Base-by-base conservation (phyloP, 2,888 invertebrate species). In the Iselma pallidipennis region DNA sequence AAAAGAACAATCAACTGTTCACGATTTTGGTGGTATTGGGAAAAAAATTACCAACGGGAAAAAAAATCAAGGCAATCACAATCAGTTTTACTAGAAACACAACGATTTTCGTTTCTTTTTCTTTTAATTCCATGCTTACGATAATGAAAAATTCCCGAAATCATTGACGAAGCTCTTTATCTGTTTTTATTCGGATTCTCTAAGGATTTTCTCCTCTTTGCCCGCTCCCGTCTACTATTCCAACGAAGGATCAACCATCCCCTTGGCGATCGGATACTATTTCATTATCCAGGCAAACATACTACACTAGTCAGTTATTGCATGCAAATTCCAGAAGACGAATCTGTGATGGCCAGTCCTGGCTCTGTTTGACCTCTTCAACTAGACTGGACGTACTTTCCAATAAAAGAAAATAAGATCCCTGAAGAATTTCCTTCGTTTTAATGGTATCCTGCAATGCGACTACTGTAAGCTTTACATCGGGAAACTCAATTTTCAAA, bases 321-420 rank as follows among this genome's bases (percentile, higher is more conserved):
- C 77, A 78, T 79, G 78, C 76, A 78, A 78, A 79, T 80, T 79
- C 77, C 76, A 65, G 68, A 66, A 71, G 71, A 68, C 71, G 69
- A 71, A 63, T 57, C 65, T 16, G 63, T 62, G 61, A 61, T 61
- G 63, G 64, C 59, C 63, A 62, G 58, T 62, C 61, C 50, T 45
- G 58, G 54, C 51, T 55, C 58, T 19, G 61, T 57, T 59, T 31
- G 31, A 50, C 50, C 23, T 26, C 54, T 61, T 42, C 42, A 28
- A 51, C 25, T 52, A 42, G 4, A 23, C 51, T 55, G 66, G 66
- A 56, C 59, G 61, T 55, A 56, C 42, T 55, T 57, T 29, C 60
- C 59, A 66, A 66, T 66, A 66, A 66, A 66, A 60, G 66, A 65
- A 66, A 66, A 66, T 60, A 60, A 58, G 62, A 65, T 65, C 65